These are phyloP conservation scores for Cinara cedri DNA, from an alignment of 2,888 invertebrate genomes.

Conservation along the genomic window DNA sequence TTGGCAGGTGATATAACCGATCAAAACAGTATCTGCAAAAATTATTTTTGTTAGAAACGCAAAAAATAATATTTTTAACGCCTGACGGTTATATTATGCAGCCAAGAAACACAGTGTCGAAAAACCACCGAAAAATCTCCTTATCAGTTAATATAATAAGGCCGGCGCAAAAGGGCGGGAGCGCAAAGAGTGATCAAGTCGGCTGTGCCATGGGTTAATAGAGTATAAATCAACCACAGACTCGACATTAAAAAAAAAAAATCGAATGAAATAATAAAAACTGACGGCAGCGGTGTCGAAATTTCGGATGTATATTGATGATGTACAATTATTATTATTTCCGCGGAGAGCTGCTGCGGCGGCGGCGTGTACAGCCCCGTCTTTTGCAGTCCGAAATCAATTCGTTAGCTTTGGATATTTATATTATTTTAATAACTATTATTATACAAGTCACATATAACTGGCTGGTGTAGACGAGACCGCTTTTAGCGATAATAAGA, in stretches of 20 bases:
- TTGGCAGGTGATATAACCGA: too few species aligned
- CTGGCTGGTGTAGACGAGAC: too few species aligned
- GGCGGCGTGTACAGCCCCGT: not conserved
- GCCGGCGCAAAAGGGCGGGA: too few species aligned
- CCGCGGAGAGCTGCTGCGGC: not conserved
- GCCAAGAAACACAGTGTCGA: too few species aligned
- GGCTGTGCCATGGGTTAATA: not conserved
- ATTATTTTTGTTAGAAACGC: too few species aligned
- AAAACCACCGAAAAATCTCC: too few species aligned
- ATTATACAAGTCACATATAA: too few species aligned
- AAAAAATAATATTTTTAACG: too few species aligned
- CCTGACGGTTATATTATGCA: too few species aligned
- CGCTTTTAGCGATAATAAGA: not conserved
- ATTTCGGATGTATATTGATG: constrained; percentile 18
- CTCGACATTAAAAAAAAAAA: not conserved
- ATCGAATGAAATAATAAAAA: not conserved
- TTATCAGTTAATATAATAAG: too few species aligned
- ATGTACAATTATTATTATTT: constrained; percentile 1
- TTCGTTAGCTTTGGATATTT: not conserved
- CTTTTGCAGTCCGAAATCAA: constrained; percentile 25
- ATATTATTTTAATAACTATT: not conserved
- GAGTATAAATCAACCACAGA: constrained; percentile 33
- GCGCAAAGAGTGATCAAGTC: not conserved
- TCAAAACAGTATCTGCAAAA: too few species aligned
- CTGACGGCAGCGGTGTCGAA: not conserved